Percentiles rank a stretch among this genome's conserved stretches.
phyloP scores from a whole-genome alignment of 2,888 invertebrate genomes.

The Siphlonurus alternatus region DNA sequence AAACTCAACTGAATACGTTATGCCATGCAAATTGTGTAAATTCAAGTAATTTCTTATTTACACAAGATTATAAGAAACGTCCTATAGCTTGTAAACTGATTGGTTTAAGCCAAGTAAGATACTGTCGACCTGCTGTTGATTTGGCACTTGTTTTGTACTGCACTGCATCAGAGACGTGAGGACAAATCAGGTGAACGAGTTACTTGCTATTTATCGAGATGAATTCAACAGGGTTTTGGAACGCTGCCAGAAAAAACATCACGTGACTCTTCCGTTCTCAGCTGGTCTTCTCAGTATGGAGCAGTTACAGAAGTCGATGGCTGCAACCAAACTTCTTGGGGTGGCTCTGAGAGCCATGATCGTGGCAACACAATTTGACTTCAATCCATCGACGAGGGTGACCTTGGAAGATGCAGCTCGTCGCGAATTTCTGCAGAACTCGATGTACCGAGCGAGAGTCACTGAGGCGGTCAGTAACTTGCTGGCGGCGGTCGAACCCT shows the following conservation, averaged over 20 bases:
- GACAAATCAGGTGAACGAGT: not conserved
- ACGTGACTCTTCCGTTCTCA: not conserved
- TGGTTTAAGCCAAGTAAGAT: not conserved
- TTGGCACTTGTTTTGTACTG: not conserved
- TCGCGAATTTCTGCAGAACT: not conserved
- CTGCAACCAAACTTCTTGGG: not conserved
- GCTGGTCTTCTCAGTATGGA: not conserved
- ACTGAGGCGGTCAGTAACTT: not conserved
- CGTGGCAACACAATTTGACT: not conserved
- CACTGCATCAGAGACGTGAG: not conserved
- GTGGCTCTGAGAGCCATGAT: not conserved
- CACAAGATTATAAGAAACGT: not conserved
- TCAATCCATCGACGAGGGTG: not conserved
- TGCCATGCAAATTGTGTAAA: not conserved
- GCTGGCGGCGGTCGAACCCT: not conserved
- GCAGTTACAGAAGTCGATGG: not conserved
- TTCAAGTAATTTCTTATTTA: not conserved
- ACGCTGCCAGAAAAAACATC: not conserved
- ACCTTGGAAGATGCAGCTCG: not conserved
- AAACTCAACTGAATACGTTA: not conserved
- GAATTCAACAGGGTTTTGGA: not conserved
- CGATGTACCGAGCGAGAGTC: not conserved
- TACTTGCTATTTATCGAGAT: not conserved
- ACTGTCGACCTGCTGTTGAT: not conserved
- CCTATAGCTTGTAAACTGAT: not conserved